Conservation (phyloP, 2,888 invertebrate species). For the Drosophila mercatorum region DNA sequence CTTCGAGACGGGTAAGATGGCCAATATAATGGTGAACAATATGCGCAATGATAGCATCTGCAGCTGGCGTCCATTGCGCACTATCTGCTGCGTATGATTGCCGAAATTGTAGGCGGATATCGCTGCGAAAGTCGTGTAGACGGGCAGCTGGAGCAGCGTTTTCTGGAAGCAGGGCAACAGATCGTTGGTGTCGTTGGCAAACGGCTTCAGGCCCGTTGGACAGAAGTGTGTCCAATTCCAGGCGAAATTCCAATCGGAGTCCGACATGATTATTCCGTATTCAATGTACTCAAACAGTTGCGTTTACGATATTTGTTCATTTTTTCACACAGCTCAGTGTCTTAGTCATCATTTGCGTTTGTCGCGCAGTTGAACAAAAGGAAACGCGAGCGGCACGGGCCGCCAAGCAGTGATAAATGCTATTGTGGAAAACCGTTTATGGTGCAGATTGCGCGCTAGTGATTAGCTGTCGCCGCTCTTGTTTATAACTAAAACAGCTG, state of each 20-base stretch:
- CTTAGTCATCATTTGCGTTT: conserved; percentile 61
- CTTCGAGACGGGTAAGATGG: conserved; percentile 89
- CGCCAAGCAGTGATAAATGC: conserved; percentile 40
- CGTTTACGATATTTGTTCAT: conserved; percentile 14
- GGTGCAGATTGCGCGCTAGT: conserved; percentile 17
- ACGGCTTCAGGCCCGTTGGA: conserved; percentile 89
- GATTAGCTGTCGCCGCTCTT: conserved; percentile 38
- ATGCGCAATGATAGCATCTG: conserved; percentile 88
- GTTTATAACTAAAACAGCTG: conserved; percentile 52
- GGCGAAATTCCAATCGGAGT: conserved; percentile 57
- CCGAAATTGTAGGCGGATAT: conserved; percentile 93
- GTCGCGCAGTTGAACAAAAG: conserved; percentile 6
- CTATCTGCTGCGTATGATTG: conserved; percentile 86
- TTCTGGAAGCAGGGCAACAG: conserved; percentile 94
- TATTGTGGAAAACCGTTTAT: conserved; percentile 34
- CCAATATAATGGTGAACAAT: conserved; percentile 87
- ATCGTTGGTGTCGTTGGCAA: conserved; percentile 89
- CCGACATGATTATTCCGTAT: conserved; percentile 44
- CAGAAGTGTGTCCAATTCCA: conserved; percentile 93
- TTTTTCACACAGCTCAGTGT: conserved; percentile 57
- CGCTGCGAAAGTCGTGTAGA: conserved; percentile 89
- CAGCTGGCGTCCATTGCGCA: conserved; percentile 88
- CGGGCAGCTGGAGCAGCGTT: conserved; percentile 91
- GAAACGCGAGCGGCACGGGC: conserved; percentile 7
- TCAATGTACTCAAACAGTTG: conserved; percentile 10